Evolutionary conservation across 2,888 invertebrate genomes (phyloP).

Genomic region (Coleophora flavipennella): DNA sequence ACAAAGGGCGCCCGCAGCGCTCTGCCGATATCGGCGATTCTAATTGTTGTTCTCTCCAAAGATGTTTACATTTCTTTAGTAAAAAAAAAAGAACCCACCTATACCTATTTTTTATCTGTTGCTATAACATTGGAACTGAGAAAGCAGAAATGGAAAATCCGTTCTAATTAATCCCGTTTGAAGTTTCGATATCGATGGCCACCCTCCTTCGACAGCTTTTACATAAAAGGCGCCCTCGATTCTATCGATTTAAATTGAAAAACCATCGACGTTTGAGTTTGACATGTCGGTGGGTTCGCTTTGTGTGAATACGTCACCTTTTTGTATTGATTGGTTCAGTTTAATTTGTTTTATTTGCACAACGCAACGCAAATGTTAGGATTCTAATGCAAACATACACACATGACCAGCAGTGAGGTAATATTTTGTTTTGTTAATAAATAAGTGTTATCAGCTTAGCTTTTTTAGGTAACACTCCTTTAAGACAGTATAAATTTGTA

Average conservation of each 20-base stretch:
- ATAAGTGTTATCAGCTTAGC: no score
- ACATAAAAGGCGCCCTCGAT: slow-evolving; percentile 28
- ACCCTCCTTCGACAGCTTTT: slow-evolving; percentile 18
- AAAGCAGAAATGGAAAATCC: slow-evolving; percentile 12
- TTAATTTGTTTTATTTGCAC: slow-evolving; percentile 30
- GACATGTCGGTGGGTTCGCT: slow-evolving; percentile 39
- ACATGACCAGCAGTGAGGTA: slow-evolving; percentile 1
- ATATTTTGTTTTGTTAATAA: neutral
- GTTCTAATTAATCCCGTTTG: slow-evolving; percentile 45
- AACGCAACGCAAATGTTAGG: slow-evolving; percentile 14
- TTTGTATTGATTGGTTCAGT: slow-evolving; percentile 37
- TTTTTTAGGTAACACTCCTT: no score
- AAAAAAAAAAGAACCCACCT: slow-evolving; percentile 19
- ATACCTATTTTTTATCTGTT: neutral
- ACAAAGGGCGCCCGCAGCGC: slow-evolving; percentile 46
- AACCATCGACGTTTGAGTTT: slow-evolving; percentile 52
- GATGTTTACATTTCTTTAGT: slow-evolving; percentile 57
- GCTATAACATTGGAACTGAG: neutral
- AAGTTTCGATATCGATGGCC: slow-evolving; percentile 32
- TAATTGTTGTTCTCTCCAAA: slow-evolving; percentile 64
- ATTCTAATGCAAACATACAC: slow-evolving; percentile 13
- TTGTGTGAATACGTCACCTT: slow-evolving; percentile 34
- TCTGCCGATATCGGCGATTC: slow-evolving; percentile 67
- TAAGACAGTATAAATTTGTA: no score
- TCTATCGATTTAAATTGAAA: slow-evolving; percentile 60